Evolutionary conservation across 1,140 invertebrate species (phyloP), one percentile per base, ranked within the genome.

Genomic region (Triops longicaudatus): DNA sequence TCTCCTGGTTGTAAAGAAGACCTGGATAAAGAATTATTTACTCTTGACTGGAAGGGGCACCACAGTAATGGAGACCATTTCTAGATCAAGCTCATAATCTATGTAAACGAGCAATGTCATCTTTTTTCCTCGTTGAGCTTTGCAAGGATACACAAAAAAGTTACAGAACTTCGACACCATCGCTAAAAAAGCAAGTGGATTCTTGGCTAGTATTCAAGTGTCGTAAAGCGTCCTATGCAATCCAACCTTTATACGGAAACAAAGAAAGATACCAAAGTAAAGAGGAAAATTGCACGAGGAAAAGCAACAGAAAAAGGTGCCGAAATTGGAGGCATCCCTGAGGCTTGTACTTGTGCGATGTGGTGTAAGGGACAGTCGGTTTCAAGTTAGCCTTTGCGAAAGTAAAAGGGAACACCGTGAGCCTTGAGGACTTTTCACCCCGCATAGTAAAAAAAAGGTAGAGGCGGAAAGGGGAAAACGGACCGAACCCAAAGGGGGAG

Each of bases 81-180:
- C 50, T 22, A 63, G 50, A 63, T 63, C 50, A 63, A 63, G 50
- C 22, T 63, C 50, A 63, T 63, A 17, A 63, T 63, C 50, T 63
- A 63, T 63, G 50, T 63, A 63, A 63, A 63, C 50, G 50, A 63
- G 50, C 31, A 63, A 22, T 63, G 50, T 63, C n/a, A 63, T 63
- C 50, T 22, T 63, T 63, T 63, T 22, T 63, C 2, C 50, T 17
- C 50, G 6, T 63, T 7, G 22, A 63, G 50, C 50, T 37, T 37
- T 37, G 31, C 31, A 37, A 14, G 7, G 14, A 63, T 63, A 5
- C 14, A 63, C 1, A 17, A 63, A 22, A 63, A 63, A 63, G 50
- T 17, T 22, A 63, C 22, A 22, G 50, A 63, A 22, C 22, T 63
- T 63, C 50, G 22, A 22, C 50, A 63, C 50, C 50, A 22, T 22